phyloP scores from a whole-genome alignment of 1,140 invertebrate species.

The Polyergus mexicanus region DNA sequence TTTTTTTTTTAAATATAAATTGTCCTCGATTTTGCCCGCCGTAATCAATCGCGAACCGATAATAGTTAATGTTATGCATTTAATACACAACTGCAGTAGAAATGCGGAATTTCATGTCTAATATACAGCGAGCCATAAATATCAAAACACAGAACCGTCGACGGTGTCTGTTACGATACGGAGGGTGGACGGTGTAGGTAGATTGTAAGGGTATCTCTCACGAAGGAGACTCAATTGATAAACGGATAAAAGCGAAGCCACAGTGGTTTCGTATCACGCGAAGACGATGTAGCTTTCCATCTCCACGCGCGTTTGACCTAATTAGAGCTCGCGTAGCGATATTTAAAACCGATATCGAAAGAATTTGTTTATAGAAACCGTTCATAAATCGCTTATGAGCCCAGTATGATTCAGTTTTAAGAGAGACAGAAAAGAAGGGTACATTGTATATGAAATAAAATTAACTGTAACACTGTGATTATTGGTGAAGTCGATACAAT shows the following conservation, averaged over 20 bases:
- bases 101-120: slow-evolving; percentile 65
- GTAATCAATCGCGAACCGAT: slow-evolving; percentile 53
- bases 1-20: no score
- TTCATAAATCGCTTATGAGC: slow-evolving; percentile 24
- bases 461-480: slow-evolving; percentile 1
- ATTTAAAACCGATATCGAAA: slow-evolving; percentile 45
- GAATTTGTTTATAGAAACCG: slow-evolving; percentile 25
- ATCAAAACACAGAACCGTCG: slow-evolving; percentile 74
- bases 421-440: background rate
- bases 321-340: slow-evolving; percentile 50
- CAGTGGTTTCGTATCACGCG: slow-evolving; percentile 61
- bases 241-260: slow-evolving; percentile 73
- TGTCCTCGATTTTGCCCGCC: background rate
- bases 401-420: slow-evolving; percentile 13
- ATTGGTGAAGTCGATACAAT: background rate
- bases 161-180: slow-evolving; percentile 57
- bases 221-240: slow-evolving; percentile 74
- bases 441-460: background rate
- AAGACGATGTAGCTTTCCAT: slow-evolving; percentile 58
- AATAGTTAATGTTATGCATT: slow-evolving; percentile 57
- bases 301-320: slow-evolving; percentile 56
- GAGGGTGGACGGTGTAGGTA: slow-evolving; percentile 48
- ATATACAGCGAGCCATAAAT: slow-evolving; percentile 75
- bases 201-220: slow-evolving; percentile 62
- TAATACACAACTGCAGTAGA: slow-evolving; percentile 64